Evolutionary conservation across 2,888 invertebrate species (phyloP).

Genomic region (Dicyrtomina minuta): DNA sequence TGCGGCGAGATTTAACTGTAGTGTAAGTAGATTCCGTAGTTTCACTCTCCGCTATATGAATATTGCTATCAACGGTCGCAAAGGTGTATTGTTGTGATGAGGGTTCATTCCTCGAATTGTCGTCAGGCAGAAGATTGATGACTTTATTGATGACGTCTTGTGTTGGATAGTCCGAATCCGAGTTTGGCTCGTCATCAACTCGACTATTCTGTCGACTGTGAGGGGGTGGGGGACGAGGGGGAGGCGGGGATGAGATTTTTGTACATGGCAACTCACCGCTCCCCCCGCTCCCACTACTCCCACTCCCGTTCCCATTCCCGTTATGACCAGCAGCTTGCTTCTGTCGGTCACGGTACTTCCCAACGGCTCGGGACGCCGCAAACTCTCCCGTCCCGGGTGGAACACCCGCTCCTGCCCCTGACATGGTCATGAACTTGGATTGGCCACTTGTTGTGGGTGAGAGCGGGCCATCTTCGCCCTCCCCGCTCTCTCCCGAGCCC

Average conservation of each 20-base stretch:
- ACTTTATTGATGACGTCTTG: background rate
- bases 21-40: too few relatives aligned
- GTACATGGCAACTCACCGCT: background rate
- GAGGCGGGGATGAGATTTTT: slow-evolving; percentile 38
- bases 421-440: background rate
- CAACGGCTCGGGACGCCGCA: slow-evolving; percentile 77
- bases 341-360: slow-evolving; percentile 68
- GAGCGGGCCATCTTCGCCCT: slow-evolving; percentile 55
- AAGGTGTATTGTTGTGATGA: too few relatives aligned
- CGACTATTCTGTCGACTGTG: slow-evolving; percentile 29
- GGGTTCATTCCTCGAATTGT: too few relatives aligned
- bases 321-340: slow-evolving; percentile 32
- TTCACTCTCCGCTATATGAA: too few relatives aligned
- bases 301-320: slow-evolving; percentile 7
- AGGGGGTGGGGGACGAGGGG: slow-evolving; percentile 52
- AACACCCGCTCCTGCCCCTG: background rate
- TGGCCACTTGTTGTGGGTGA: slow-evolving; percentile 7
- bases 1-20: too few relatives aligned
- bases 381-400: slow-evolving; percentile 75
- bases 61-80: too few relatives aligned
- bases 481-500: slow-evolving; percentile 56
- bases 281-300: background rate
- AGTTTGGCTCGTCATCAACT: slow-evolving; percentile 13
- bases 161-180: too few relatives aligned
- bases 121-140: too few relatives aligned